These are phyloP conservation scores for Enteromius viviparus DNA, from an alignment of 2,797 vertebrate genomes.

Conservation along the genomic window DNA sequence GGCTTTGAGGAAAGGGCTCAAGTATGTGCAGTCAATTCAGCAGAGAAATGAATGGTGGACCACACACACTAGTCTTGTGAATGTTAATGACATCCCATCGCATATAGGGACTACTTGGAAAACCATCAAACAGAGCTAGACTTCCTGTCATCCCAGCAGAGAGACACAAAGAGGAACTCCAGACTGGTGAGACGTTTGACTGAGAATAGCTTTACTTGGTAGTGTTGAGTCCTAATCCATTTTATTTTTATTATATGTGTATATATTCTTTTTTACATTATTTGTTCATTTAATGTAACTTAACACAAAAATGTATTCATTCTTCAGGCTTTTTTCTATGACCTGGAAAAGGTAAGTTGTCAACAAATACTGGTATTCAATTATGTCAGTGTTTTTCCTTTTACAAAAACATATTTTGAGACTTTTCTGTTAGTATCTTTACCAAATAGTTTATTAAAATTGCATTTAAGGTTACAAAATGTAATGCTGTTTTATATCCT, in stretches of 20 bases:
- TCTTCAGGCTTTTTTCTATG: slow-evolving; percentile 92
- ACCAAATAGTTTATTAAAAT: background rate
- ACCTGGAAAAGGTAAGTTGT: slow-evolving; percentile 91
- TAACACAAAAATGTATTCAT: slow-evolving; percentile 2
- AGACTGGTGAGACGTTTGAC: slow-evolving; percentile 84
- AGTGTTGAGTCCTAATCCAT: background rate
- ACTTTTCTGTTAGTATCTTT: background rate
- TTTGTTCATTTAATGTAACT: background rate
- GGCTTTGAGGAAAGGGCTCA: slow-evolving; percentile 89
- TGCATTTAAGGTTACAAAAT: background rate
- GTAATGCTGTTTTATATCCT: background rate
- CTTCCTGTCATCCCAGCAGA: slow-evolving; percentile 86
- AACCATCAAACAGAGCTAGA: slow-evolving; percentile 90
- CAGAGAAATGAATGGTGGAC: background rate
- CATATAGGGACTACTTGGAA: slow-evolving; percentile 84
- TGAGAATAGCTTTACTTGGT: background rate
- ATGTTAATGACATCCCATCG: background rate
- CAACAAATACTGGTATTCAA: background rate
- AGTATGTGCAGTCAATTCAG: slow-evolving; percentile 73
- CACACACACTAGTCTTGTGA: background rate
- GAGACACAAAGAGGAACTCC: slow-evolving; percentile 88
- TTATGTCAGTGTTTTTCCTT: background rate
- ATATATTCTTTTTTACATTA: background rate
- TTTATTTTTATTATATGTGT: background rate
- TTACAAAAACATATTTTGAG: background rate